These are phyloP conservation scores for Hyles vespertilio DNA, from an alignment of 1,140 invertebrate genomes.

Conservation along the genomic window DNA sequence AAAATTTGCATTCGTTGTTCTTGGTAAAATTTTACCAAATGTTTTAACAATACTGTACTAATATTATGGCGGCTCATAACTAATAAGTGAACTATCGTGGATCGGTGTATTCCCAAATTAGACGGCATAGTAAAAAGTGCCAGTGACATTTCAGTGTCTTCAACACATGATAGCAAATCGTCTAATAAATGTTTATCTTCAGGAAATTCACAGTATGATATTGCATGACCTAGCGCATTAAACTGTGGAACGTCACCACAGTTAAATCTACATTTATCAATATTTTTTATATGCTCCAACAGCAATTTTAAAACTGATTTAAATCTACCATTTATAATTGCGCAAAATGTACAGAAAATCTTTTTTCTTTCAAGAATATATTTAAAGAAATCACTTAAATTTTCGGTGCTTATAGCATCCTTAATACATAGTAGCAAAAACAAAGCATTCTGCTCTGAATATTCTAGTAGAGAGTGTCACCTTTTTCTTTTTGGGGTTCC, in stretches of 20 bases:
- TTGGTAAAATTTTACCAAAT: conserved; percentile 3
- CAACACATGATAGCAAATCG: neutral
- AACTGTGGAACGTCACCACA: conserved; percentile 1
- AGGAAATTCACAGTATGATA: neutral
- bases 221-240: neutral
- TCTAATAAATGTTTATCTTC: neutral
- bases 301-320: neutral
- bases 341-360: conserved; percentile 1
- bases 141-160: neutral
- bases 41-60: neutral
- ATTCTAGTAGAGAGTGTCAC: conserved; percentile 5
- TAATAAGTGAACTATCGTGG: neutral
- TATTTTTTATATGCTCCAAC: neutral
- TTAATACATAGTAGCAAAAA: conserved; percentile 4
- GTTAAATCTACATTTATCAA: conserved; percentile 1
- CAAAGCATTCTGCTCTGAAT: neutral
- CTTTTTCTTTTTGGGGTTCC: too few relatives aligned
- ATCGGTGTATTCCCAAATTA: neutral
- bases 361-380: neutral
- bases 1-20: conserved; percentile 1
- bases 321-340: neutral
- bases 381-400: neutral
- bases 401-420: neutral
- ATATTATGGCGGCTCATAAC: neutral
- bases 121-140: conserved; percentile 2